Conservation (phyloP, 1,140 invertebrate genomes). For the Penaeus chinensis region DNA sequence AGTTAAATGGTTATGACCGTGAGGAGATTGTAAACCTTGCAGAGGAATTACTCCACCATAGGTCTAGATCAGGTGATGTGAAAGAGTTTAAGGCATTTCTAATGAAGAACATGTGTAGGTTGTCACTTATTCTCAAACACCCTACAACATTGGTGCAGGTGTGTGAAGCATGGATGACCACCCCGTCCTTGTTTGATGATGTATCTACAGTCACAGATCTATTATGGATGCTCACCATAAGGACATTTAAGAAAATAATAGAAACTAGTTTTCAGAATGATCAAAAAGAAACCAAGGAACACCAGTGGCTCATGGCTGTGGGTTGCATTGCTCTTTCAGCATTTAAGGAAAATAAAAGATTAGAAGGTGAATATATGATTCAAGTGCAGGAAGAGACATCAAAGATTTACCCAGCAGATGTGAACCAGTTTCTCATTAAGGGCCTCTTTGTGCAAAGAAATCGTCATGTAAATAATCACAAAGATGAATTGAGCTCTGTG, state of each 20-base stretch:
- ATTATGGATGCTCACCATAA: slow-evolving; percentile 19
- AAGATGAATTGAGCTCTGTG: neutral
- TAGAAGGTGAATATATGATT: neutral
- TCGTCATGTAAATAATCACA: neutral
- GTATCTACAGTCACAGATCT: slow-evolving; percentile 35
- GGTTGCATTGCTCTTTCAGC: neutral
- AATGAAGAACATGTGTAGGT: slow-evolving; percentile 28
- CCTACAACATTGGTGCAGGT: slow-evolving; percentile 13
- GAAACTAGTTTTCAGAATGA: neutral
- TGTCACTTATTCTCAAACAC: slow-evolving; percentile 23
- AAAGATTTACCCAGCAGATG: neutral
- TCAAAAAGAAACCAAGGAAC: neutral
- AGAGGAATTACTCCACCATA: neutral
- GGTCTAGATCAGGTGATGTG: neutral
- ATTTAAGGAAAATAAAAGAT: slow-evolving; percentile 19
- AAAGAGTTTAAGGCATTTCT: slow-evolving; percentile 24
- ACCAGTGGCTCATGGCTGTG: slow-evolving; percentile 3
- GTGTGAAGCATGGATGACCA: slow-evolving; percentile 8
- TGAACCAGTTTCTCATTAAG: neutral
- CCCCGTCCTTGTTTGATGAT: slow-evolving; percentile 6
- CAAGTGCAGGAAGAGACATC: neutral
- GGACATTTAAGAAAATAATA: slow-evolving; percentile 24
- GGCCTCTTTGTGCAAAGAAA: neutral
- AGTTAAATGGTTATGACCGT: slow-evolving; percentile 23
- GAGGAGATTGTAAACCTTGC: slow-evolving; percentile 4